Evolutionary conservation across 2,888 invertebrate genomes (phyloP), one percentile per base, ranked within the genome.

Genomic region (Papilio elwesi): DNA sequence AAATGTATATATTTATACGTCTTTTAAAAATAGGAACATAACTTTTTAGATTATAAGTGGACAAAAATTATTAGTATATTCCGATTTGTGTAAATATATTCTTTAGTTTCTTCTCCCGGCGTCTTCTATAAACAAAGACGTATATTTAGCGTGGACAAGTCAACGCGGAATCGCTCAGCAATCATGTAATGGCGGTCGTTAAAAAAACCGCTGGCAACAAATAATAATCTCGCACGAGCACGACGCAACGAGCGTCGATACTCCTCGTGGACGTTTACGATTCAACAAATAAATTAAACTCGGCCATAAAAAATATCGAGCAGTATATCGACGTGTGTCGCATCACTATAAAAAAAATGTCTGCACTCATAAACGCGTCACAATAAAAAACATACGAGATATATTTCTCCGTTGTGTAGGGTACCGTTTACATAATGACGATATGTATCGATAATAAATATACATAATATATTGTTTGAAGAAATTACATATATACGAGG

Each of bases 251-350:
- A 81, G 85, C 85, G 81, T 84, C 84, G 85, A 85, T 85, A 82
- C 85, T 83, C 80, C 74, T 79, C 78, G 79, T 71, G 85, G 93
- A 93, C 92, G 79, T 93, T 93, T 93, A 93, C 88, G 92, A 90
- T 79, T 83, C 84, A 84, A 85, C 85, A 84, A 86, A 93, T 93
- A 92, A 92, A 92, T 93, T 91, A 91, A 90, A 88, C 80, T 80
- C 82, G 87, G 87, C 84, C 88, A 84, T 93, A 92, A 93, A 92
- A 89, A 83, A 83, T 85, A 85, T 85, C 83, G 91, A 85, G 84
- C 84, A 83, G 85, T 86, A 89, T 89, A 89, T 89, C 88, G 88
- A 84, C 83, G 87, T 88, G 90, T 91, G 90, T 85, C 89, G 80
- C 89, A 83, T 90, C 88, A 88, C 89, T 90, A 90, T 87, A 85